These are phyloP conservation scores for Caenorhabditis sinica DNA, from an alignment of 2,888 invertebrate species.

Conservation along the genomic window DNA sequence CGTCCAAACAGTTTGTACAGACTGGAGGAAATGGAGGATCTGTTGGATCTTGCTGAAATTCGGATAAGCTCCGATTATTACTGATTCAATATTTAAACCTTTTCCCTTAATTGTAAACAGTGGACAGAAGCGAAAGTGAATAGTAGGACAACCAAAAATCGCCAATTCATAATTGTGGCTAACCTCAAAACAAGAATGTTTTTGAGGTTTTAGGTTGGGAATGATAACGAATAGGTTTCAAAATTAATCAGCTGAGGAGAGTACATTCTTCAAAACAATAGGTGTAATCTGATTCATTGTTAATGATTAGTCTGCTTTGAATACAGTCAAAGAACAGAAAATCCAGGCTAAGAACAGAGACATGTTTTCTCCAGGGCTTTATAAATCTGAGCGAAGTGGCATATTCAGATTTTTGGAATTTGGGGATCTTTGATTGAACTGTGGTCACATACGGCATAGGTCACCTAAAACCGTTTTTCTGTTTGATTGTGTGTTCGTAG, in stretches of 20 bases:
- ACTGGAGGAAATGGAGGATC: conserved; percentile 28
- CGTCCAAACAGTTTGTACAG: conserved; percentile 43
- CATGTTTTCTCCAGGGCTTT: too few species aligned
- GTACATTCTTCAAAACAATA: conserved; percentile 19
- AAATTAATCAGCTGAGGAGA: background rate
- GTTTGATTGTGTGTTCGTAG: too few species aligned
- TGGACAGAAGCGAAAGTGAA: background rate
- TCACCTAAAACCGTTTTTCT: too few species aligned
- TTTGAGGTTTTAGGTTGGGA: conserved; percentile 7
- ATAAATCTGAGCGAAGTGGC: too few species aligned
- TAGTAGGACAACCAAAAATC: background rate
- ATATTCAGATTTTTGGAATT: too few species aligned
- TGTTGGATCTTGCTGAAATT: background rate
- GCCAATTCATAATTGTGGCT: conserved; percentile 5
- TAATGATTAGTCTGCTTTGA: background rate
- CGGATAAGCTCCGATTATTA: too few species aligned
- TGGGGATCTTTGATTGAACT: too few species aligned
- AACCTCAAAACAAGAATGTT: conserved; percentile 17
- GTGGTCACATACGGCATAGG: too few species aligned
- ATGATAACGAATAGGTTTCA: background rate
- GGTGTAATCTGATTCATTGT: background rate
- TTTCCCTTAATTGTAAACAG: background rate
- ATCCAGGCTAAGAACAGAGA: too few species aligned
- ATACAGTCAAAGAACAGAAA: background rate
- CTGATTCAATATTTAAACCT: background rate